Conservation (phyloP, 2,888 invertebrate species). For the Sturmia bella region DNA sequence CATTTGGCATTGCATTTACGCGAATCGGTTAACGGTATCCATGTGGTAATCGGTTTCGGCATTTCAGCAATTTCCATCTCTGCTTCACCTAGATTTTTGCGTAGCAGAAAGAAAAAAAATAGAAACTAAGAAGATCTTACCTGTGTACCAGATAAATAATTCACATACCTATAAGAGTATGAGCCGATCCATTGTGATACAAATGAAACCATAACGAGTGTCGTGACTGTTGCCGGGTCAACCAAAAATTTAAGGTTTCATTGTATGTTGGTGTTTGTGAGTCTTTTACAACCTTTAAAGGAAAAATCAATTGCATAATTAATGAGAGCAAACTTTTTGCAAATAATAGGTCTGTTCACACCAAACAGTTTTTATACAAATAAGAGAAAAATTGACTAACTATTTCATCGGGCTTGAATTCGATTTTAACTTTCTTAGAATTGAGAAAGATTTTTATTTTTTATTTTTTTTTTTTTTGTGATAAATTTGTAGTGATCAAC, state of each 20-base stretch:
- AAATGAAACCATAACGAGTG: conserved; percentile 87
- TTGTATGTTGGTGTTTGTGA: conserved; percentile 89
- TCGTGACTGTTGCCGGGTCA: conserved; percentile 84
- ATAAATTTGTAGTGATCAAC: too few species aligned
- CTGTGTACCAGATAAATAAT: too few species aligned
- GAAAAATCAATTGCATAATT: background rate
- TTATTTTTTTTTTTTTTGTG: too few species aligned
- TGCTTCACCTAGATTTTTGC: conserved; percentile 83
- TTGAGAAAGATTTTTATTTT: too few species aligned
- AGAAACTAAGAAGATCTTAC: too few species aligned
- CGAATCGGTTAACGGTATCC: conserved; percentile 89
- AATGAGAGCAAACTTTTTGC: background rate
- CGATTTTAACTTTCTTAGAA: too few species aligned
- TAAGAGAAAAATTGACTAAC: too few species aligned
- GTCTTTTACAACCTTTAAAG: conserved; percentile 84
- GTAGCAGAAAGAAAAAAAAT: background rate
- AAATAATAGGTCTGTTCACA: too few species aligned
- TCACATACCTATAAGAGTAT: conserved; percentile 83
- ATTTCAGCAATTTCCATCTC: conserved; percentile 86
- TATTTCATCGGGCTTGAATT: too few species aligned
- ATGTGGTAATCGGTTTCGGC: conserved; percentile 88
- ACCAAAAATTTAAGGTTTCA: conserved; percentile 87
- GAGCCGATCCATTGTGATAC: conserved; percentile 85
- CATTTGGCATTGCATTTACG: conserved; percentile 87
- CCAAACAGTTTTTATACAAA: too few species aligned